A percentile compares a stretch with the other conserved stretches of the same genome.
These are phyloP conservation scores for Brachionichthys hirsutus DNA, from an alignment of 2,113 vertebrate species.

Conservation along the genomic window DNA sequence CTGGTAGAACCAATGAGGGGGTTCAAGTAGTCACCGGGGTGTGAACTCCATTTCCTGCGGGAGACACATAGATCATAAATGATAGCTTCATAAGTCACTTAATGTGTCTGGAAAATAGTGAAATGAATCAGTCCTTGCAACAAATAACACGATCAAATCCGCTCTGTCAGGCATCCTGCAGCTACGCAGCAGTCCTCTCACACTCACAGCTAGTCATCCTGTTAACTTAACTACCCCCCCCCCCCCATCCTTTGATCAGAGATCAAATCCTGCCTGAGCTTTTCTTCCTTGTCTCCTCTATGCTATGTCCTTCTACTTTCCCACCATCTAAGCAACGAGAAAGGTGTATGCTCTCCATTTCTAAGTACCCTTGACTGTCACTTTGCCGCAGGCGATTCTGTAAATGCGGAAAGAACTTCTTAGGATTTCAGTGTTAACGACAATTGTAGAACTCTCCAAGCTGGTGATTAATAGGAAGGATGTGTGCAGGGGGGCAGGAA, in stretches of 20 bases:
- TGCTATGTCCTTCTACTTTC: conserved; percentile 28
- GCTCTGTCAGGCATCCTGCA: too few species aligned
- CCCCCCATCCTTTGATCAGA: not conserved
- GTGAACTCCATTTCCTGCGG: too few species aligned
- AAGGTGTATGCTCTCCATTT: conserved; percentile 26
- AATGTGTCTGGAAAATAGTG: too few species aligned
- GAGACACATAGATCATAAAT: too few species aligned
- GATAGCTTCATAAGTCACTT: too few species aligned
- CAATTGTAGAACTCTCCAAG: conserved; percentile 12
- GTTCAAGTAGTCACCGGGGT: too few species aligned
- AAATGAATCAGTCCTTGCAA: too few species aligned
- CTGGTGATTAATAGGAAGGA: conserved; percentile 4
- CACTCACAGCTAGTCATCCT: conserved; percentile 30
- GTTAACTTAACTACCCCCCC: conserved; percentile 36
- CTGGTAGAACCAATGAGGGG: too few species aligned
- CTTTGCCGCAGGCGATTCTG: conserved; percentile 44
- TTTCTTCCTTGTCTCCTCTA: conserved; percentile 10
- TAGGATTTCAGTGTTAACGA: not conserved
- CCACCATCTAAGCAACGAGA: conserved; percentile 18
- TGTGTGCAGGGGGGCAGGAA: not conserved
- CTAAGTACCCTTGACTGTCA: conserved; percentile 53
- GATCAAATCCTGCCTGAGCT: conserved; percentile 51
- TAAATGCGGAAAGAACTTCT: conserved; percentile 23
- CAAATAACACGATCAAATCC: too few species aligned
- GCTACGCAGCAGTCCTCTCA: not conserved